Evolutionary conservation across 1,140 invertebrate species (phyloP).

Genomic region (Drosophila bifasciata): DNA sequence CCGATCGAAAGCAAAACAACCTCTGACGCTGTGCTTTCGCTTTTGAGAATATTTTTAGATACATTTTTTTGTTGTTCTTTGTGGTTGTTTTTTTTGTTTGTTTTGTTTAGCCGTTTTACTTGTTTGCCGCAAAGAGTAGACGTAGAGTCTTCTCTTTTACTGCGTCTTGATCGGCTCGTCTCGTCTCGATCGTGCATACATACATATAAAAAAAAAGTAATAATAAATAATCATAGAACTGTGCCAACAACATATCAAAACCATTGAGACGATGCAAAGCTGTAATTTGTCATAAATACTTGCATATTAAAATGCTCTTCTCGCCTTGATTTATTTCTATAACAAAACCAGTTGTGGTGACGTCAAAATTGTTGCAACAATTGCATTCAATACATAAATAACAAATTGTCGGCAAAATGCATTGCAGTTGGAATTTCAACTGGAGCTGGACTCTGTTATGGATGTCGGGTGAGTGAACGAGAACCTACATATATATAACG

Average conservation of each 20-base stretch:
- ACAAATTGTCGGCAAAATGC: slow-evolving; percentile 36
- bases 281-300: slow-evolving; percentile 39
- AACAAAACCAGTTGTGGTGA: slow-evolving; percentile 29
- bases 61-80: slow-evolving; percentile 16
- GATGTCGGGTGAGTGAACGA: slow-evolving; percentile 58
- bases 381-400: slow-evolving; percentile 7
- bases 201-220: slow-evolving; percentile 7
- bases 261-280: slow-evolving; percentile 2
- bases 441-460: slow-evolving; percentile 47
- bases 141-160: slow-evolving; percentile 5
- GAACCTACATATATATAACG: neutral
- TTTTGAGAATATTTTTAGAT: slow-evolving; percentile 52
- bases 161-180: slow-evolving; percentile 34
- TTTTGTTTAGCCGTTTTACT: slow-evolving; percentile 22
- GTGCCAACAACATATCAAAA: neutral
- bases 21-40: slow-evolving; percentile 47
- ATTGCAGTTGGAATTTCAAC: slow-evolving; percentile 35
- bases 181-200: neutral
- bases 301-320: slow-evolving; percentile 27
- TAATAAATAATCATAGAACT: slow-evolving; percentile 7
- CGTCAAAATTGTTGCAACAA: slow-evolving; percentile 17
- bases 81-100: neutral
- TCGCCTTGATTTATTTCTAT: slow-evolving; percentile 18
- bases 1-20: slow-evolving; percentile 21
- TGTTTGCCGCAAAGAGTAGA: slow-evolving; percentile 3